Base-by-base conservation (phyloP, 2,797 vertebrate genomes). In the Mormyrops boulengeri region DNA sequence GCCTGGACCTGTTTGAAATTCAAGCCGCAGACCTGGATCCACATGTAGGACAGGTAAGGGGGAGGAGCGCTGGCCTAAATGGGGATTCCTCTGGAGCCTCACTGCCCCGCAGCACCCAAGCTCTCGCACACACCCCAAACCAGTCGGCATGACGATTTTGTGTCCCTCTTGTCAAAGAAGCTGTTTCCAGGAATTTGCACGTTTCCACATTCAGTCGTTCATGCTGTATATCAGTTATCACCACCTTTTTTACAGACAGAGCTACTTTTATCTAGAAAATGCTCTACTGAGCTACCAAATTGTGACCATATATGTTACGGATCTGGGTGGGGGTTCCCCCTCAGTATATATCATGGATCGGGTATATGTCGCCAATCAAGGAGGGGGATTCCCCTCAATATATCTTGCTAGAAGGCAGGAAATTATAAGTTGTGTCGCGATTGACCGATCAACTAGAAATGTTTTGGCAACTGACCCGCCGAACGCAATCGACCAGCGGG, bases 1-100 rank as follows among this genome's bases (percentile, higher is more conserved):
- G 30, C 38, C 6, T 19, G 2, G 30, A 89, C 69, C 49, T 53
- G 49, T 89, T 89, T 89, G 88, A 89, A 52, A 89, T 82, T 89
- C 88, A 89, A 85, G 69, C 88, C 30, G 1, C 26, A 52, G 44
- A 55, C 88, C 69, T 41, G 34, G 38, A 89, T 89, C 88, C 69
- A 53, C 52, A 34, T 82, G 60, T 50, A 17, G 22, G 49, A 89
- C 69, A 89, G 69, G 88, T 77, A 80, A 89, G 62, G 26, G 17
- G 62, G 73, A 80, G 88, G 88, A 53, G 44, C 19, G 3, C 12
- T 87, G 85, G 30, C 85, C 85, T 57, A 55, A 53, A 57, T 52
- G 34, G 14, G 17, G 52, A 30, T 87, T 14, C 55, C 22, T 38
- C 50, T 57, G 30, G 52, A 57, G 85, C 52, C 30, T 55, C 85